Conservation (phyloP, 2,888 invertebrate species). For the Dioctria rufipes region DNA sequence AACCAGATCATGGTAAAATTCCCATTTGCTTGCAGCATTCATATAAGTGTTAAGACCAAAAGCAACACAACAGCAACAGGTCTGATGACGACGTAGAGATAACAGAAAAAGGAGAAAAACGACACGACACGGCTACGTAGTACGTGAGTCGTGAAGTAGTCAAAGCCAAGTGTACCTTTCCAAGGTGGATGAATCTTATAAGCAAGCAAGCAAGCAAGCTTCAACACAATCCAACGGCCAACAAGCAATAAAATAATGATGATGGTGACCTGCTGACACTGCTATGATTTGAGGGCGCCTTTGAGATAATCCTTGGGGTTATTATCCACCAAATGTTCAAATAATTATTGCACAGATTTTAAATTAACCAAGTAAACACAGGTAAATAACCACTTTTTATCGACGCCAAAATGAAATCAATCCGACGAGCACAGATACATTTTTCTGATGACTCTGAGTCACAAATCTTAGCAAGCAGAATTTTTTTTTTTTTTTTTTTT, state of each 20-base stretch:
- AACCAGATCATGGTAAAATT: constrained; percentile 37
- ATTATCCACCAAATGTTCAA: constrained; percentile 42
- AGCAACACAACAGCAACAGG: constrained; percentile 51
- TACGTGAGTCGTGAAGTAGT: background rate
- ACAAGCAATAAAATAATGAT: no score
- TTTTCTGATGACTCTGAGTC: constrained; percentile 31
- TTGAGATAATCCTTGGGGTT: constrained; percentile 29
- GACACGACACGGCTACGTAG: background rate
- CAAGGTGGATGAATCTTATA: constrained; percentile 35
- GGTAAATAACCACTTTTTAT: background rate
- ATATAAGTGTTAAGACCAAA: constrained; percentile 35
- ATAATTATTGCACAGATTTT: background rate
- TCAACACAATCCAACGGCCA: no score
- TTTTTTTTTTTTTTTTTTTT: background rate
- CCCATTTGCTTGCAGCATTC: constrained; percentile 35
- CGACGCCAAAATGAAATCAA: background rate
- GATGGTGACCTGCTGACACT: constrained; percentile 47
- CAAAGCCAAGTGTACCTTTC: constrained; percentile 19
- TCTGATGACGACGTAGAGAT: constrained; percentile 46
- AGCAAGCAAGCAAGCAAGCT: constrained; percentile 11
- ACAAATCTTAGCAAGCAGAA: constrained; percentile 3
- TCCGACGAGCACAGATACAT: constrained; percentile 1
- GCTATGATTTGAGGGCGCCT: constrained; percentile 34
- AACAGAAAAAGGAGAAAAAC: constrained; percentile 36
- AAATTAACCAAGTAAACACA: background rate